Percentiles rank a stretch among this genome's conserved stretches.
phyloP scores from a whole-genome alignment of 2,113 vertebrate species.

The Nanorana parkeri region DNA sequence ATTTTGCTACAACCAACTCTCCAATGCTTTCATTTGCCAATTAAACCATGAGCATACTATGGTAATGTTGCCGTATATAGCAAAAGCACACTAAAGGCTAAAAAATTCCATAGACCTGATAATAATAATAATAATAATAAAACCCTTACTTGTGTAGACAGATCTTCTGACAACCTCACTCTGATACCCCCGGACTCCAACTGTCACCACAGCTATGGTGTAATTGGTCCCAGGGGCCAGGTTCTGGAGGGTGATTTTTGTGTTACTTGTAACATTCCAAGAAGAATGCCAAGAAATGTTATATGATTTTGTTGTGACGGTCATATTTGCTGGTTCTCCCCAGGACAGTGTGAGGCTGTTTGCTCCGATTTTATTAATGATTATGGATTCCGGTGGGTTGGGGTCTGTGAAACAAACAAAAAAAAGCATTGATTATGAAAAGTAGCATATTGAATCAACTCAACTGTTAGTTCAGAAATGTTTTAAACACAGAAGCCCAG shows the following conservation, averaged over 20 bases:
- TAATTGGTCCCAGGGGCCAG: not conserved
- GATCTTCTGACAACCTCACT: too few species aligned
- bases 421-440: too few species aligned
- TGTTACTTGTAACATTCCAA: not conserved
- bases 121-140: too few species aligned
- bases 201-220: not conserved
- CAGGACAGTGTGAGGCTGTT: not conserved
- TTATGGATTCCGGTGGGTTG: not conserved
- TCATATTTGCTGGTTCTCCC: not conserved
- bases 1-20: too few species aligned
- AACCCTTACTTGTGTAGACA: conserved; percentile 14
- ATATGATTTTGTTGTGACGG: not conserved
- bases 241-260: not conserved
- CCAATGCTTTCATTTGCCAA: too few species aligned
- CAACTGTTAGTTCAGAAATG: too few species aligned
- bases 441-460: too few species aligned
- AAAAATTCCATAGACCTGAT: too few species aligned
- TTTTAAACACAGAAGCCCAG: too few species aligned
- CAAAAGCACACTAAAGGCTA: too few species aligned
- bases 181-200: conserved; percentile 17
- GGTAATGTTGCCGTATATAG: too few species aligned
- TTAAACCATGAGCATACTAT: too few species aligned
- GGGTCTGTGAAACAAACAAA: not conserved
- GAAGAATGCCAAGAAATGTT: not conserved
- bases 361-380: not conserved